Conservation (phyloP, 2,113 vertebrate genomes). For the Gulo gulo region DNA sequence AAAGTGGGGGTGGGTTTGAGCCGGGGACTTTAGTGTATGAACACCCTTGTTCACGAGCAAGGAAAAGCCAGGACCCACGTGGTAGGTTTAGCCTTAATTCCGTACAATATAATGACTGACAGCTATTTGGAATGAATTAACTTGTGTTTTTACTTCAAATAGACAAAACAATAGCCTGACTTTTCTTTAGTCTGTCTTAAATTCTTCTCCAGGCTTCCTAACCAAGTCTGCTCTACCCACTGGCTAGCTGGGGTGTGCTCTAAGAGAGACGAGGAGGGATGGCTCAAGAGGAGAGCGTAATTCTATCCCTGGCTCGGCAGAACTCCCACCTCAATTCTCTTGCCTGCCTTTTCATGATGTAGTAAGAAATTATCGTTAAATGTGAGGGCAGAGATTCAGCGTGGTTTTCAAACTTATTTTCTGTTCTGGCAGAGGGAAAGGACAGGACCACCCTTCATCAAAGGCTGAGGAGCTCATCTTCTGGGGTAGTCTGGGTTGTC, state of each 20-base stretch:
- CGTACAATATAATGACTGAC: background rate
- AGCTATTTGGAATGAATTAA: background rate
- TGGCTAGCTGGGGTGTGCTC: background rate
- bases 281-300: background rate
- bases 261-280: background rate
- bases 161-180: background rate
- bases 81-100: background rate
- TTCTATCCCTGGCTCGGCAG: background rate
- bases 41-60: background rate
- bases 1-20: background rate
- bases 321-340: background rate
- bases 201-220: background rate
- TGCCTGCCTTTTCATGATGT: background rate
- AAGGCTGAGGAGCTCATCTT: fast-evolving
- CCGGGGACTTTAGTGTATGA: background rate
- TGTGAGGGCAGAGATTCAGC: background rate
- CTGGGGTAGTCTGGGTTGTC: background rate
- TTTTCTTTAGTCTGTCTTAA: background rate
- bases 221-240: background rate
- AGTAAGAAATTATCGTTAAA: background rate
- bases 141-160: background rate
- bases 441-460: background rate
- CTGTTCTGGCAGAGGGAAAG: background rate
- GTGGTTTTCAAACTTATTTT: background rate
- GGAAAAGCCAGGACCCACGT: fast-evolving